Conservation (phyloP, 2,888 invertebrate species). For the Synergus laeviventris region DNA sequence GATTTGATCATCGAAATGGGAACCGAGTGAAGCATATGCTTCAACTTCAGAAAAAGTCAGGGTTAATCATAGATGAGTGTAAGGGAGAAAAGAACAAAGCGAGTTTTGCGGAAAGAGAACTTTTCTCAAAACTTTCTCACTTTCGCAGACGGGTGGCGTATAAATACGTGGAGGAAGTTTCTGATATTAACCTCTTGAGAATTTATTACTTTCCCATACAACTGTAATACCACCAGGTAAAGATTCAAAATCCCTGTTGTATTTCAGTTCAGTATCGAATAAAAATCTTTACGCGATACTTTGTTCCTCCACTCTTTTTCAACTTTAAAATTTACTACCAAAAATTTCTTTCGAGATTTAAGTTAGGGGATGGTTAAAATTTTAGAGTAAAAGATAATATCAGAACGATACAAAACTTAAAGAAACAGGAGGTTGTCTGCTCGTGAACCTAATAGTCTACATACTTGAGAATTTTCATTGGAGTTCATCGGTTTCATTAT, state of each 20-base stretch:
- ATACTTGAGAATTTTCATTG: slow-evolving; percentile 7
- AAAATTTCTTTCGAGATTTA: background rate
- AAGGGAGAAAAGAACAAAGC: slow-evolving; percentile 32
- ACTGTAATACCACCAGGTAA: slow-evolving; percentile 35
- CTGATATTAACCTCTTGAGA: slow-evolving; percentile 56
- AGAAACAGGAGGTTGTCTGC: background rate
- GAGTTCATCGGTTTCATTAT: slow-evolving; percentile 18
- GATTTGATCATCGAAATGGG: slow-evolving; percentile 39
- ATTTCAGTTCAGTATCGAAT: background rate
- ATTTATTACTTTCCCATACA: slow-evolving; percentile 54
- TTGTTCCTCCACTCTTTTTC: slow-evolving; percentile 31
- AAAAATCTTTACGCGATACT: slow-evolving; percentile 30
- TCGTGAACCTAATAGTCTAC: background rate
- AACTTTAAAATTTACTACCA: background rate
- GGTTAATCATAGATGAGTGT: background rate
- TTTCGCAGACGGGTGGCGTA: slow-evolving; percentile 35
- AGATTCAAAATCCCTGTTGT: slow-evolving; percentile 17
- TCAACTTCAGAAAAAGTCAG: slow-evolving; percentile 31
- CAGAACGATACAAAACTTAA: background rate
- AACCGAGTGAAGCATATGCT: slow-evolving; percentile 31
- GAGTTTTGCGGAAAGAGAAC: slow-evolving; percentile 33
- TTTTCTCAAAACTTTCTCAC: slow-evolving; percentile 32
- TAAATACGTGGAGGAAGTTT: slow-evolving; percentile 39
- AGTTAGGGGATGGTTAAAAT: too few species aligned
- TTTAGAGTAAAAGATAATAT: background rate